Percentiles rank a stretch among this genome's conserved stretches.
These are phyloP conservation scores for Lophius americanus DNA, from an alignment of 2,797 vertebrate species.

Conservation along the genomic window DNA sequence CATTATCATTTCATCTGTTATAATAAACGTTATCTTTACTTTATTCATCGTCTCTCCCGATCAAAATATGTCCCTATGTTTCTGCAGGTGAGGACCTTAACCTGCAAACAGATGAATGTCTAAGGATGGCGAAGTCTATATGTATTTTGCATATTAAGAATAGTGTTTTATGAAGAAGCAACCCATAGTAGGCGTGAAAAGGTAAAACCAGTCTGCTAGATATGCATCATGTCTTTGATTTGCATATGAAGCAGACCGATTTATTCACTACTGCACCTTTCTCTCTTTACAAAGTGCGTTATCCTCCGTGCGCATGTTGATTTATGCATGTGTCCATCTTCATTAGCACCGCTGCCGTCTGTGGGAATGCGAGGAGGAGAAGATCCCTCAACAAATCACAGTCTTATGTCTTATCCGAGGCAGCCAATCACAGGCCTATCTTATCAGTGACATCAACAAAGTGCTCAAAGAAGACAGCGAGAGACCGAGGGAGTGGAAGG, in stretches of 20 bases:
- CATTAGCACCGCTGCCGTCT: constrained; percentile 41
- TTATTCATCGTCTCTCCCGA: no score
- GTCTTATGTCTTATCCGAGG: constrained; percentile 55
- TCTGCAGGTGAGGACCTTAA: no score
- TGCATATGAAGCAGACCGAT: constrained; percentile 70
- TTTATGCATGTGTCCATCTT: constrained; percentile 32
- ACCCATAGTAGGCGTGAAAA: constrained; percentile 30
- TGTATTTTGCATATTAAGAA: not conserved
- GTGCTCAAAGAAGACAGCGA: constrained; percentile 18
- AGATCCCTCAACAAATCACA: constrained; percentile 56
- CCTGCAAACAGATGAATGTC: no score
- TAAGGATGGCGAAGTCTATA: no score
- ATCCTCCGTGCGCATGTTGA: not conserved
- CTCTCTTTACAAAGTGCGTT: constrained; percentile 1
- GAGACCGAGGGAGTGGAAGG: not conserved
- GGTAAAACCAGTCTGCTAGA: not conserved
- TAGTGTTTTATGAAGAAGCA: constrained; percentile 28
- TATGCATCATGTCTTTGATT: constrained; percentile 72
- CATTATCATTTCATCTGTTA: no score
- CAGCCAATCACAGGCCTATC: constrained; percentile 66
- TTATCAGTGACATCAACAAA: constrained; percentile 60
- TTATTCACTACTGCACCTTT: constrained; percentile 37
- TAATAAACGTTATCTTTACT: no score
- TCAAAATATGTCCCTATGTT: no score
- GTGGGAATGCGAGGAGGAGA: constrained; percentile 41